Evolutionary conservation across 2,888 invertebrate species (phyloP), one percentile per base, ranked within the genome.

Genomic region (Crematogaster levior): DNA sequence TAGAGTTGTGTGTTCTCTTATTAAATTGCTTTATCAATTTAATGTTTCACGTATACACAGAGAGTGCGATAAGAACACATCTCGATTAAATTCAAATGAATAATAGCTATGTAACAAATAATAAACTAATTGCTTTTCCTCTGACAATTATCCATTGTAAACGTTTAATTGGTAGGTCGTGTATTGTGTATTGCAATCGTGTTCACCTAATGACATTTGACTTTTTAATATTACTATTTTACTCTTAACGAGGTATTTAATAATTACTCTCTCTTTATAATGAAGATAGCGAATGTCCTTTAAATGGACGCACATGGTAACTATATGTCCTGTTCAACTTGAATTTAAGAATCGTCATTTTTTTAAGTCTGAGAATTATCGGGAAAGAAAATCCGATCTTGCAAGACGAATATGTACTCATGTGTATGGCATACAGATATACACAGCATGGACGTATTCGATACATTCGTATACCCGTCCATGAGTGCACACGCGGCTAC

Each of bases 301-400:
- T 34, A 48, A 34, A 18, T 27, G 12, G 24, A 21, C 18, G 21
- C n/a, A 5, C 27, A n/a, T n/a, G 30, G 18, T 48, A 63, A 37
- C 15, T 27, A 58, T 66, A 58, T 34, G 15, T 27, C n/a, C 18
- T 12, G 7, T 60, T 18, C 9, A 56, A 58, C 7, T 21, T 43
- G 15, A 27, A 43, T 68, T 68, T 48, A 27, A 53, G 9, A 27
- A 66, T 66, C 40, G 6, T 68, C 3, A 48, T 37, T 34, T 61
- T 60, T 61, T 61, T 6, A 27, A 12, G 15, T 43, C 30, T 46
- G 77, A 58, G 81, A 86, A 82, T 81, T 48, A 70, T 85, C 60
- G 70, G 66, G 53, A 82, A 89, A 61, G 85, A 83, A 85, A 87
- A 68, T 61, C 82, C 43, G 73, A 81, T 85, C 63, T 72, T 65